Conservation (phyloP, 2,797 vertebrate genomes). For the Cheirogaleus major region DNA sequence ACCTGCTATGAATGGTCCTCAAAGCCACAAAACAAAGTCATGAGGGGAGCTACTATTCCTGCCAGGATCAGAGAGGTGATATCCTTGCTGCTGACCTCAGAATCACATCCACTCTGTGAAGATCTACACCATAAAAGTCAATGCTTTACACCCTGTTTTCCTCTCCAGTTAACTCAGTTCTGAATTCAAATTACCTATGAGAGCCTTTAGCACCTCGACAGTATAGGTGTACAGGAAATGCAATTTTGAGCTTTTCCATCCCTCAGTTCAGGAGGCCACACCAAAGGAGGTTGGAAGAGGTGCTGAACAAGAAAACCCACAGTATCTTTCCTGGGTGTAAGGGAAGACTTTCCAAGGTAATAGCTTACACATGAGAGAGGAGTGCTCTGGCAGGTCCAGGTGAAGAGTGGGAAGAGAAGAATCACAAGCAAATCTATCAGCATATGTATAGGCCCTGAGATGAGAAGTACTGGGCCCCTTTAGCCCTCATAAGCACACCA, state of each 20-base stretch:
- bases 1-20: neutral
- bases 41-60: neutral
- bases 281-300: neutral
- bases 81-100: neutral
- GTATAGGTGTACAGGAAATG: neutral
- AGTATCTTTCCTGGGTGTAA: rapidly evolving
- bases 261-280: neutral
- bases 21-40: neutral
- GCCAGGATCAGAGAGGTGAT: neutral
- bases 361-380: neutral
- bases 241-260: neutral
- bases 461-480: neutral
- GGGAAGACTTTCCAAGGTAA: neutral
- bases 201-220: neutral
- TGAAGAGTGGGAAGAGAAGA: neutral
- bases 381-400: neutral
- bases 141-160: neutral
- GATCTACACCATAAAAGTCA: neutral
- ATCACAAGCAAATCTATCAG: neutral
- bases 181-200: neutral
- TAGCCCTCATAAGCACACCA: neutral
- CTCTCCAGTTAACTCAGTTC: neutral
- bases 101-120: neutral
- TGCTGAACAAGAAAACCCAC: neutral
- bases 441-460: neutral